Percentiles rank a stretch among this genome's conserved stretches.
These are phyloP conservation scores for Zaprionus lineosus DNA, from an alignment of 2,888 invertebrate genomes.

Conservation along the genomic window DNA sequence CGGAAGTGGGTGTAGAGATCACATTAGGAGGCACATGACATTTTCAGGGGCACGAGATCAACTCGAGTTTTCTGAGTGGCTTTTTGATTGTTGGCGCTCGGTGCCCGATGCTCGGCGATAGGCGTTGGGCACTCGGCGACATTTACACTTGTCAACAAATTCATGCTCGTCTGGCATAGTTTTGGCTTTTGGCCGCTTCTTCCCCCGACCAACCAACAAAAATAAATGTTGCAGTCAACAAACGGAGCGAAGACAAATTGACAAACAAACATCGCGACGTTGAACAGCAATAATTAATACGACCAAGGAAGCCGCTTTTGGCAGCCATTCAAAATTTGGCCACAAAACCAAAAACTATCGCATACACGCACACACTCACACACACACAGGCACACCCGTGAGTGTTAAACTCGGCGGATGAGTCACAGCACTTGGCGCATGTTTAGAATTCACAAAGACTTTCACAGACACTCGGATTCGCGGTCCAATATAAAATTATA, in stretches of 20 bases:
- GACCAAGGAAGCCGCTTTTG: slow-evolving; percentile 79
- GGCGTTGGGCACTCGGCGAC: slow-evolving; percentile 24
- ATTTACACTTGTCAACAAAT: slow-evolving; percentile 73
- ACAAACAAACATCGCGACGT: slow-evolving; percentile 77
- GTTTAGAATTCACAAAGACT: slow-evolving; percentile 67
- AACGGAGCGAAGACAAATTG: slow-evolving; percentile 76
- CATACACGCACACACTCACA: slow-evolving; percentile 33
- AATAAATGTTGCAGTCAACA: slow-evolving; percentile 66
- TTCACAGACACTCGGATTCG: slow-evolving; percentile 34
- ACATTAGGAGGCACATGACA: slow-evolving; percentile 56
- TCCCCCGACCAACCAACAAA: slow-evolving; percentile 32
- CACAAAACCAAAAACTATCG: slow-evolving; percentile 47
- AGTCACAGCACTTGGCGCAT: slow-evolving; percentile 72
- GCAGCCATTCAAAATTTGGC: slow-evolving; percentile 75
- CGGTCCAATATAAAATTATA: slow-evolving; percentile 56
- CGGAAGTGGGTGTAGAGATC: slow-evolving; percentile 9
- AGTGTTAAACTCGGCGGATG: slow-evolving; percentile 29
- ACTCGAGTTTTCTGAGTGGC: slow-evolving; percentile 22
- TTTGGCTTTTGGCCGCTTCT: slow-evolving; percentile 5
- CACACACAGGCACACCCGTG: slow-evolving; percentile 8
- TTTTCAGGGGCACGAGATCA: slow-evolving; percentile 66
- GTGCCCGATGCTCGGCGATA: too few relatives aligned
- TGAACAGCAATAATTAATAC: slow-evolving; percentile 77
- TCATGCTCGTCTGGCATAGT: slow-evolving; percentile 43
- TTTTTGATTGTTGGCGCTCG: background rate